Base-by-base conservation (phyloP, 1,140 invertebrate species). In the Drosophila funebris region DNA sequence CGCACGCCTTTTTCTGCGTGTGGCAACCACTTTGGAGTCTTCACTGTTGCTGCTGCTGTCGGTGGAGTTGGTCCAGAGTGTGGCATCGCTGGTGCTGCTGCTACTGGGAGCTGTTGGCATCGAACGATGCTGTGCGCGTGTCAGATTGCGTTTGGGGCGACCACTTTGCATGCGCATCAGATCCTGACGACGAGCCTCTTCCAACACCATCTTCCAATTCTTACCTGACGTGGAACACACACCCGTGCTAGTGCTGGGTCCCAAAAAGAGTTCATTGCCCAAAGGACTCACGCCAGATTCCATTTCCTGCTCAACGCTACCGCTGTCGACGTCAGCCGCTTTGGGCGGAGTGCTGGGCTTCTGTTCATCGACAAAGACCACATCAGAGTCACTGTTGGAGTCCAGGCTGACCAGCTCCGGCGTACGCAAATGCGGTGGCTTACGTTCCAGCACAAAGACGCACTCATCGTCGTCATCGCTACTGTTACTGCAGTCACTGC, bases 371-470 rank as follows among this genome's bases (percentile, higher is more conserved):
- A 94, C 92, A 37, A 94, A 92, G 1, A 94, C 92, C 3, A 94
- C 93, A 80, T 94, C 94, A 44, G 93, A 94, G 66, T 94, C 94
- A 2, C 93, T 93, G 14, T 93, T 93, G 1, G 91, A 92, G 29
- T 93, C 85, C 24, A 94, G 75, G 54, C 93, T 93, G 1, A 94
- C 93, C 41, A 93, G 91, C 73, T 94, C 93, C 1, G 94, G 94
- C 9, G 93, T 94, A 5, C 93, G 89, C 54, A 93, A 91, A 61
- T 94, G 93, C 4, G 93, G 93, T 7, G 93, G 93, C 63, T 94
- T 94, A 3, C 93, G 80, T 52, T 91, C 91, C 18, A 91, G 54
- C 2, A 92, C 90, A 63, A 92, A 92, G 24, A 87, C 75, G 22
- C 90, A 91, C 44, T 91, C 90, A 33, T 90, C 90, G 5, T 89